Evolutionary conservation across 2,888 invertebrate genomes (phyloP).

Genomic region (Cheilosia variabilis): DNA sequence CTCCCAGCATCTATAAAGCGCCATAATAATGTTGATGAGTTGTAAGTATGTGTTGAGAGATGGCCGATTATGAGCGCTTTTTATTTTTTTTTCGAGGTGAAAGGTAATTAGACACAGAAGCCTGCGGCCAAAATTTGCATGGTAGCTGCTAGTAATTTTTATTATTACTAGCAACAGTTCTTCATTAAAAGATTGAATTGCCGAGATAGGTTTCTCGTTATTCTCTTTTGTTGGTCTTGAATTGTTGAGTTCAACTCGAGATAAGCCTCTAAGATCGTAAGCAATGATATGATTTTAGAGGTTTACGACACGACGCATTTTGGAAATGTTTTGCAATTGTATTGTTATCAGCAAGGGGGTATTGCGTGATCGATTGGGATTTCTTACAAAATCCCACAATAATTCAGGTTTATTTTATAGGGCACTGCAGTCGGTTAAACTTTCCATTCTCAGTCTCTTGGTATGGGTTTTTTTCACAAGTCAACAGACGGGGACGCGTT

Average conservation of each 20-base stretch:
- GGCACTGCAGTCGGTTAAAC: not conserved
- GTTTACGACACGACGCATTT: slow-evolving; percentile 45
- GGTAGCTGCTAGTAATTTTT: slow-evolving; percentile 49
- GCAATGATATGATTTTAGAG: slow-evolving; percentile 33
- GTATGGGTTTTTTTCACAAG: not conserved
- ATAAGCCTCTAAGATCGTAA: slow-evolving; percentile 16
- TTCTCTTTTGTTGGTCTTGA: not conserved
- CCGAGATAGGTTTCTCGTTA: slow-evolving; percentile 37
- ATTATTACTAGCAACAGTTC: slow-evolving; percentile 46
- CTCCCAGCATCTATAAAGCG: slow-evolving; percentile 65
- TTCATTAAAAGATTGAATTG: slow-evolving; percentile 63
- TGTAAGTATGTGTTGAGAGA: slow-evolving; percentile 71
- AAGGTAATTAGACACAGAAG: slow-evolving; percentile 64
- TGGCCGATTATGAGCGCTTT: slow-evolving; percentile 58
- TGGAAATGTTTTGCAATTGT: slow-evolving; percentile 30
- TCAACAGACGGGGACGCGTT: slow-evolving; percentile 24
- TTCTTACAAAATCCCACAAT: not conserved
- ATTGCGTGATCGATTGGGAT: slow-evolving; percentile 15
- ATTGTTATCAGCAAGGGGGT: not conserved
- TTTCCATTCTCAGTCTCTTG: not conserved
- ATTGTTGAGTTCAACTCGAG: slow-evolving; percentile 5
- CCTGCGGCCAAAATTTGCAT: slow-evolving; percentile 59
- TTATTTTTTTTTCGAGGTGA: slow-evolving; percentile 48
- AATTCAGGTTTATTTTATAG: not conserved
- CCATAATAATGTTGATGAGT: slow-evolving; percentile 70